phyloP scores from a whole-genome alignment of 2,113 vertebrate genomes.

The Cebidichthys violaceus region DNA sequence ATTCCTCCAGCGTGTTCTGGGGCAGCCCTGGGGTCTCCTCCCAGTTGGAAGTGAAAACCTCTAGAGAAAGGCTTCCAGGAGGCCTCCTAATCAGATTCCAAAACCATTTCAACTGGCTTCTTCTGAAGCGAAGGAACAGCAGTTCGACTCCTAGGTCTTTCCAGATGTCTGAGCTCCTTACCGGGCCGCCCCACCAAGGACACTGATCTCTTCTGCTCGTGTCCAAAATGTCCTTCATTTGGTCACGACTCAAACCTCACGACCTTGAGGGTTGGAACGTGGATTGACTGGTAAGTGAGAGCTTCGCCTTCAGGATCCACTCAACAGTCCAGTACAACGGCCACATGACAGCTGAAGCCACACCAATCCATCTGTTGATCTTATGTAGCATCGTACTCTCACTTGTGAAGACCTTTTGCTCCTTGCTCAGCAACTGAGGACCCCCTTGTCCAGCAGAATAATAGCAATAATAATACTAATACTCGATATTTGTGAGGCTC shows the following conservation, averaged over 20 bases:
- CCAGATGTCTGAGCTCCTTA: constrained; percentile 4
- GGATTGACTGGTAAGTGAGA: not conserved
- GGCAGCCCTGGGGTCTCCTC: not conserved
- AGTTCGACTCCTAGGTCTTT: not conserved
- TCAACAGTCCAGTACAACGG: not conserved
- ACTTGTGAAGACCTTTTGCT: not conserved
- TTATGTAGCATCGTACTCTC: not conserved
- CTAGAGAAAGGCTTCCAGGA: not conserved
- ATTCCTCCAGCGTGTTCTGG: constrained; percentile 1
- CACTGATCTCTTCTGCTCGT: constrained; percentile 6
- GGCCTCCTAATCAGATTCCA: constrained; percentile 6
- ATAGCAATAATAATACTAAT: too few relatives aligned
- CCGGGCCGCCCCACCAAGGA: not conserved
- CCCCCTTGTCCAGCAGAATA: not conserved
- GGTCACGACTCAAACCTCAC: not conserved
- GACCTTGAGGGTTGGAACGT: constrained; percentile 4
- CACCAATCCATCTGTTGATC: not conserved
- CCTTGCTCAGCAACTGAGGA: not conserved
- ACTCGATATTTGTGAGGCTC: too few relatives aligned
- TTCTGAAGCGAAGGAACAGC: not conserved
- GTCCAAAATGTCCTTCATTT: not conserved
- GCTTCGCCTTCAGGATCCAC: not conserved
- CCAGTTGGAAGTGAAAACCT: not conserved
- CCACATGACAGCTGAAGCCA: constrained; percentile 5
- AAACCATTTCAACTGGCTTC: not conserved